Evolutionary conservation across 2,113 vertebrate species (phyloP), one percentile per base, ranked within the genome.

Genomic region (Pogonocichla stellata): DNA sequence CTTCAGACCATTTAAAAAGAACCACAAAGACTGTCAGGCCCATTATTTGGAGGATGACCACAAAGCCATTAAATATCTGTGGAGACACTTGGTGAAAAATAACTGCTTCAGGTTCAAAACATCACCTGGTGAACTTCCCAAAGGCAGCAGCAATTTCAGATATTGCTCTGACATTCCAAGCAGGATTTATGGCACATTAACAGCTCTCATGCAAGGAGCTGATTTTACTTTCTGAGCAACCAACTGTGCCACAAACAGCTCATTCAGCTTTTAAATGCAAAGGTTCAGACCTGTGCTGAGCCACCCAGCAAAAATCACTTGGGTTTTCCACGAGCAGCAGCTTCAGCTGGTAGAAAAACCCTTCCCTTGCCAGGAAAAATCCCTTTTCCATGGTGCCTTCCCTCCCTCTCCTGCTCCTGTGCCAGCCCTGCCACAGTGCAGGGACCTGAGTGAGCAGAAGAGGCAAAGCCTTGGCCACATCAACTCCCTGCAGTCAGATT

Each of bases 331-430:
- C 0, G 11, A 86, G 71, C 12, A 2, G 73, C 3, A 3, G 48
- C 43, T 58, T 13, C 8, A 48, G 56, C n/a, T 26, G 71, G 26
- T 1, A 12, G 58, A 61, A 53, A 75, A 91, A 50, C 20, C 47
- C 19, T 61, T 51, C 6, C 50, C 60, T 5, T 53, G 78, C 28
- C 54, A 58, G 64, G 50, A 47, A 24, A 40, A 48, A 19, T 20
- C 14, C 10, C 9, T 65, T 33, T 36, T 22, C 62, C 45, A 47
- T 19, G 9, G 43, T 45, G 43, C 47, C 47, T 24, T 0, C 10
- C 61, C 20, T 4, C 16, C 33, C 12, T 57, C 1, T 0, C 33
- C 48, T 26, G 0, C 10, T 67, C 29, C 47, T 10, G 33, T 62
- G 83, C 67, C 83, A 94, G 36, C 43, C 18, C 48, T 12, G 43